These are phyloP conservation scores for Drosophila funebris DNA, from an alignment of 1,140 invertebrate species.

Conservation along the genomic window DNA sequence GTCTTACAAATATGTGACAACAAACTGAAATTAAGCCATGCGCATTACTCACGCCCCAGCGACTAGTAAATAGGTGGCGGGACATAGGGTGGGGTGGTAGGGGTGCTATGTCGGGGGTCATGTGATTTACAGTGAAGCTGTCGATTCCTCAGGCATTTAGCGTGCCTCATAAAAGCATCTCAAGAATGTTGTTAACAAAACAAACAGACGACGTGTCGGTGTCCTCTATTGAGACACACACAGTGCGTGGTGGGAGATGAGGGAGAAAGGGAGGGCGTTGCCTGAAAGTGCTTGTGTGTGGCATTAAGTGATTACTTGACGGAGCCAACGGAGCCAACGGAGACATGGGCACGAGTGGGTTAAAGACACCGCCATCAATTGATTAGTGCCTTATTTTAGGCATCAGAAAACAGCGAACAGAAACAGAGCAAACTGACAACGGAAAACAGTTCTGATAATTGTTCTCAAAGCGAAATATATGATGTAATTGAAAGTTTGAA, in stretches of 20 bases:
- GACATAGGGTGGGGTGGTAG: not conserved
- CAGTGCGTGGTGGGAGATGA: not conserved
- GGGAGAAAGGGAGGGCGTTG: not conserved
- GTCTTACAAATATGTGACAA: slow-evolving; percentile 71
- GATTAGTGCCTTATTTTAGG: slow-evolving; percentile 70
- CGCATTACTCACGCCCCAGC: slow-evolving; percentile 70
- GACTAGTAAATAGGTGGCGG: slow-evolving; percentile 6
- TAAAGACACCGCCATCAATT: slow-evolving; percentile 51
- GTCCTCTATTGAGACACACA: not conserved
- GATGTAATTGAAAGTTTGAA: slow-evolving; percentile 30
- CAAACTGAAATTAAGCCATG: slow-evolving; percentile 74
- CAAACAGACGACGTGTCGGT: slow-evolving; percentile 47
- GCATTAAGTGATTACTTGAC: slow-evolving; percentile 72
- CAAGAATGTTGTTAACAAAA: slow-evolving; percentile 81
- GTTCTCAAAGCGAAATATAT: slow-evolving; percentile 22
- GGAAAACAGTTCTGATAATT: slow-evolving; percentile 29
- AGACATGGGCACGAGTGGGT: slow-evolving; percentile 18
- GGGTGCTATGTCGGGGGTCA: slow-evolving; percentile 40
- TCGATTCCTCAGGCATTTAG: slow-evolving; percentile 50
- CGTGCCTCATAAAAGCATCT: slow-evolving; percentile 78
- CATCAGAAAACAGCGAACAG: not conserved
- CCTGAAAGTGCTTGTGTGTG: slow-evolving; percentile 53
- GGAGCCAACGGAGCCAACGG: not conserved
- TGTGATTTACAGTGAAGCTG: slow-evolving; percentile 64
- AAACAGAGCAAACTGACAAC: not conserved